These are phyloP conservation scores for Protophormia terraenovae DNA, from an alignment of 2,888 invertebrate species.

Conservation along the genomic window DNA sequence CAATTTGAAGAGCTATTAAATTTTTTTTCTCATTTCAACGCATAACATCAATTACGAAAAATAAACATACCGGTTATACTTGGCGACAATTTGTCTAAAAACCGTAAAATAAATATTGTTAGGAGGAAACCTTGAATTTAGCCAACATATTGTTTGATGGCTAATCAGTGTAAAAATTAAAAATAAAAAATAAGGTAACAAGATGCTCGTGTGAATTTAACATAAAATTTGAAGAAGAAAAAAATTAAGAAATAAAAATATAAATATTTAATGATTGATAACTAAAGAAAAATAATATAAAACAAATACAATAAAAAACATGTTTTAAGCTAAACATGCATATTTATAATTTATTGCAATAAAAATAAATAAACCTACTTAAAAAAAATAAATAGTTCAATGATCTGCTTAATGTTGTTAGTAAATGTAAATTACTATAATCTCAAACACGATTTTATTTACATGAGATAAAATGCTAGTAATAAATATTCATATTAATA, in stretches of 20 bases:
- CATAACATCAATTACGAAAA: neutral
- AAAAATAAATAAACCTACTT: no score
- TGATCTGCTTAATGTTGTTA: neutral
- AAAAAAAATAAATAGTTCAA: neutral
- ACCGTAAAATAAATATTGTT: neutral
- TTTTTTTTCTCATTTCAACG: neutral
- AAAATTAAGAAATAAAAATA: no score
- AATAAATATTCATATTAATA: neutral
- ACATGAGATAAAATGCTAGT: neutral
- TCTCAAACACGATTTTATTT: neutral
- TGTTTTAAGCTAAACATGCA: no score
- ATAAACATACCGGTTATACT: neutral
- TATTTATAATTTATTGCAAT: no score
- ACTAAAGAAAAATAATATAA: neutral
- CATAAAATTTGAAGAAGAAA: neutral
- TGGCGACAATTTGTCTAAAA: slow-evolving; percentile 2
- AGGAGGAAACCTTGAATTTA: neutral
- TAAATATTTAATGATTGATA: neutral
- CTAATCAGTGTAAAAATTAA: neutral
- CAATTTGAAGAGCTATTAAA: neutral
- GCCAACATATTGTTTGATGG: neutral
- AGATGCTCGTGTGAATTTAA: neutral
- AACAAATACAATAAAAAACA: neutral
- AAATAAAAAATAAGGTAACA: neutral
- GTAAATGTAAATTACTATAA: neutral